A percentile compares a stretch with the other conserved stretches of the same genome.
Evolutionary conservation across 2,113 vertebrate species (phyloP).

Genomic region (Nettapus auritus): DNA sequence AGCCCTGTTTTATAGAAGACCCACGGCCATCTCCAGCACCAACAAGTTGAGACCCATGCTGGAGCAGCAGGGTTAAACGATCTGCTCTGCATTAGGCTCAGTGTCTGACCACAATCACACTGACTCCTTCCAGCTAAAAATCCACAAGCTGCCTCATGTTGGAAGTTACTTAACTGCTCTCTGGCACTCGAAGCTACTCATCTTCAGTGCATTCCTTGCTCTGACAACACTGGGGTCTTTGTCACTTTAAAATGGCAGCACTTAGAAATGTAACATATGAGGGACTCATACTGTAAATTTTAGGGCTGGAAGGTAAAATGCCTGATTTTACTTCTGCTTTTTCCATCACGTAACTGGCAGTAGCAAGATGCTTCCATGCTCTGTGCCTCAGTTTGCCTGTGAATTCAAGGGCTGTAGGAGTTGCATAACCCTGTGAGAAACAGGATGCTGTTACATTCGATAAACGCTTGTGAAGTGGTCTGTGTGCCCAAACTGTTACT

Average conservation of each 20-base stretch:
- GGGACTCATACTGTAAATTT: not conserved
- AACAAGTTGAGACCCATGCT: not conserved
- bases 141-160: not conserved
- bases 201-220: slow-evolving; percentile 6
- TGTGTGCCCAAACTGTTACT: not conserved
- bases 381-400: not conserved
- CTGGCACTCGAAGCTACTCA: slow-evolving; percentile 25
- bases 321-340: not conserved
- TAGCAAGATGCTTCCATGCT: not conserved
- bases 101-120: not conserved
- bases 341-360: not conserved
- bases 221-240: slow-evolving; percentile 23
- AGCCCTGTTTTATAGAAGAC: not conserved
- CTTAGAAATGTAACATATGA: not conserved
- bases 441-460: not conserved
- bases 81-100: slow-evolving; percentile 1
- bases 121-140: slow-evolving; percentile 47
- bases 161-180: slow-evolving; percentile 36
- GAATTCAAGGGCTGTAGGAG: not conserved
- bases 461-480: not conserved
- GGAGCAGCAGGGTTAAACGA: not conserved
- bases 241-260: not conserved
- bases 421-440: not conserved
- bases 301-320: not conserved
- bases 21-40: not conserved